phyloP scores from a whole-genome alignment of 2,797 vertebrate species.

The Leptatherina wallacei region DNA sequence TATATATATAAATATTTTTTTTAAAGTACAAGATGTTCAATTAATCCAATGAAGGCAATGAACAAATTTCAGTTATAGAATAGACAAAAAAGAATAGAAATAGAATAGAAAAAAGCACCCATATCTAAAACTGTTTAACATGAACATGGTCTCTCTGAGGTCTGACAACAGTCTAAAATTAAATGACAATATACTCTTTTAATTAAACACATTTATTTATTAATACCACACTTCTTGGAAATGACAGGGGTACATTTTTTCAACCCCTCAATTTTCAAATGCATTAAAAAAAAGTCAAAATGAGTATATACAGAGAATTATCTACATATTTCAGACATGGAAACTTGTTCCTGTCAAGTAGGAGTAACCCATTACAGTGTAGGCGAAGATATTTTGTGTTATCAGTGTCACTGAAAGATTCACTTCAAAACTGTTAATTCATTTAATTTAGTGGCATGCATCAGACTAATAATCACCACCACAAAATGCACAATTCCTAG shows the following conservation, averaged over 20 bases:
- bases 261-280: neutral
- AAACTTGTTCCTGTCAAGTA: neutral
- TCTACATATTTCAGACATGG: neutral
- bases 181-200: no score
- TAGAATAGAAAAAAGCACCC: neutral
- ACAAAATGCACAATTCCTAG: slow-evolving; percentile 26
- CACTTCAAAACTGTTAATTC: slow-evolving; percentile 37
- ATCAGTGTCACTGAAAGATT: neutral
- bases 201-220: no score
- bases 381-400: neutral
- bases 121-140: neutral
- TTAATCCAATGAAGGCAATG: neutral
- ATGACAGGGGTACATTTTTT: neutral
- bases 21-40: slow-evolving; percentile 45
- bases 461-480: slow-evolving; percentile 19
- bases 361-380: no score
- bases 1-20: no score
- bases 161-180: no score
- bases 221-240: neutral
- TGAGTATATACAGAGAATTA: neutral
- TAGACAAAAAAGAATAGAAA: neutral
- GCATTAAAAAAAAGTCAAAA: neutral
- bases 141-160: no score
- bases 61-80: neutral
- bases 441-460: slow-evolving; percentile 40